Base-by-base conservation (phyloP, 2,888 invertebrate genomes). In the Synergus umbraculus region DNA sequence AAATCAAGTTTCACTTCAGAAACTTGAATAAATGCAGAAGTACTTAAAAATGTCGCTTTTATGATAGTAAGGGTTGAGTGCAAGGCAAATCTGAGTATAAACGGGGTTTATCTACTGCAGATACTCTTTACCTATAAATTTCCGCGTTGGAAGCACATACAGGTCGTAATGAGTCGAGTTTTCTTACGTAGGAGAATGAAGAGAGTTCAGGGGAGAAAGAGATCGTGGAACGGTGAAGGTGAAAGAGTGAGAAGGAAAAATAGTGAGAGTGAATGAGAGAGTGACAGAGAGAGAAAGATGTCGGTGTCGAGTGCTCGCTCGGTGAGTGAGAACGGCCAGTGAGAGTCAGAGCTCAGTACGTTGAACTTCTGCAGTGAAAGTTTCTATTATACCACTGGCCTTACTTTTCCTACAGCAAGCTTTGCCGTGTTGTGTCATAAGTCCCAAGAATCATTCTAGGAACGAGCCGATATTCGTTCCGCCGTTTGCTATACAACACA, bases 321-420 rank as follows among this genome's bases (percentile, higher is more conserved):
- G 60, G 78, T 80, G 81, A 87, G 86, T 83, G 87, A 89, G 89
- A 89, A 88, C 87, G 87, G 84, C 83, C 86, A 89, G 90, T 89
- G 90, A 89, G 90, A 90, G 90, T 88, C 86, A 79, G 87, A 82
- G 83, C 81, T 85, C 83, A 86, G 87, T 91, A 90, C 92, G 88
- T 91, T 92, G 92, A 92, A 92, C 92, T 90, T 89, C 87, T 88
- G 89, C 89, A 91, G 92, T 92, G 92, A 92, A 92, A 92, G 92
- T 92, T 92, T 91, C 91, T 92, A 91, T 92, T 92, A 92, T 92
- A 92, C 90, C 91, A 91, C 91, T 89, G 91, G 92, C 92, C 92
- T 91, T 91, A 91, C 91, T 91, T 91, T 91, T 91, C 90, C 91
- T 90, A 88, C 86, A 86, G 87, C 89, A 89, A 82, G 82, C 82